These are phyloP conservation scores for Trematomus loennbergii DNA, from an alignment of 2,113 vertebrate species.

Conservation along the genomic window DNA sequence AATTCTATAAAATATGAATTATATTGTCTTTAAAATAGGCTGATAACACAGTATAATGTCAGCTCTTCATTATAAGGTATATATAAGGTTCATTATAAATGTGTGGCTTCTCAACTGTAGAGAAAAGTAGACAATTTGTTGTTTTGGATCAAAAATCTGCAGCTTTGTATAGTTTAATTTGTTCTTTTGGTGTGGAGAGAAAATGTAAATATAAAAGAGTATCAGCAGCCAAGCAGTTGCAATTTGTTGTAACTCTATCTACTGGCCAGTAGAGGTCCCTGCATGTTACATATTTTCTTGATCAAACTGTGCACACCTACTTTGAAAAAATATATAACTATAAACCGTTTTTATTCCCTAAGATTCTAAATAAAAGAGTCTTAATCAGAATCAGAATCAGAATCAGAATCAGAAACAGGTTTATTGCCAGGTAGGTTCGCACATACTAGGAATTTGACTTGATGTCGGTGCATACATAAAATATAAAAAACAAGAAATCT, in stretches of 20 bases:
- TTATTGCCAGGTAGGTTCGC: too few species aligned
- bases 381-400: too few species aligned
- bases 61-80: too few species aligned
- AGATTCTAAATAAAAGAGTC: background rate
- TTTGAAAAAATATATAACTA: background rate
- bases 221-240: background rate
- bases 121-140: background rate
- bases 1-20: too few species aligned
- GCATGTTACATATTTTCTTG: background rate
- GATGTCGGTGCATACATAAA: too few species aligned
- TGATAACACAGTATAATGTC: too few species aligned
- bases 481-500: too few species aligned
- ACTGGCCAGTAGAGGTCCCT: constrained; percentile 25
- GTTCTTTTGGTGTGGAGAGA: background rate
- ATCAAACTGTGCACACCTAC: background rate
- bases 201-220: background rate
- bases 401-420: too few species aligned
- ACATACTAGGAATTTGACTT: too few species aligned
- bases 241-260: constrained; percentile 5
- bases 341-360: background rate
- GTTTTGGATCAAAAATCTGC: background rate
- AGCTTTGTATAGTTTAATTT: background rate
- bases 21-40: too few species aligned
- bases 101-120: background rate
- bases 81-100: too few species aligned